Conservation (phyloP, 2,888 invertebrate genomes). For the Pandemis heparana region DNA sequence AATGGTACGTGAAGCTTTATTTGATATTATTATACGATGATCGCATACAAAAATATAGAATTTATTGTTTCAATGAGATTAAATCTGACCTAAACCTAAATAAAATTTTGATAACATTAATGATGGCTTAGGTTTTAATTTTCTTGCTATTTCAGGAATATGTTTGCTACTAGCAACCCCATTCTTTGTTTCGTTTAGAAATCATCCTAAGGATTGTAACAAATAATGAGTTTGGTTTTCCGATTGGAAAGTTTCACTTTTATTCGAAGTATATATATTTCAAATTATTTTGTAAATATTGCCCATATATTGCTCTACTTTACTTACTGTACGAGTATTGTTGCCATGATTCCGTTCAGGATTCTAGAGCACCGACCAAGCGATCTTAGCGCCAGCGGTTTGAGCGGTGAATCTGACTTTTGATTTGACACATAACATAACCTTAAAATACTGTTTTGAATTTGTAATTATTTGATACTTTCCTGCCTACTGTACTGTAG, state of each 20-base stretch:
- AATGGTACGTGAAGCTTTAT: no score
- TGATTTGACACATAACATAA: slow-evolving; percentile 21
- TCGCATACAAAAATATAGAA: not conserved
- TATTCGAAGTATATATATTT: not conserved
- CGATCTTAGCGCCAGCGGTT: no score
- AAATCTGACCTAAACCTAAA: no score
- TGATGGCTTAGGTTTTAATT: no score
- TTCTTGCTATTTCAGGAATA: not conserved
- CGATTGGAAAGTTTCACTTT: no score
- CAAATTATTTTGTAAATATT: not conserved
- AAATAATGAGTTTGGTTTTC: no score
- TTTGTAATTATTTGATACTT: not conserved
- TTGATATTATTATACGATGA: not conserved
- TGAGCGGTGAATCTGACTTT: not conserved
- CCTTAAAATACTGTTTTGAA: slow-evolving; percentile 32
- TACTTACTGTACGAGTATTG: no score
- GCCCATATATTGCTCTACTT: no score
- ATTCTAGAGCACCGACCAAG: not conserved
- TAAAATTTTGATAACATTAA: no score
- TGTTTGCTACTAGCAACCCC: slow-evolving; percentile 7
- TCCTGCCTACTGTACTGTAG: not conserved
- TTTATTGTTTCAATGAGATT: not conserved
- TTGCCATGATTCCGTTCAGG: slow-evolving; percentile 21
- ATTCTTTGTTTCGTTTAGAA: slow-evolving; percentile 15
- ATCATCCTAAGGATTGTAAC: not conserved